Conservation (phyloP, 30 jellyfish, hydroid and myxozoan species). For the Catostylus mosaicus region DNA sequence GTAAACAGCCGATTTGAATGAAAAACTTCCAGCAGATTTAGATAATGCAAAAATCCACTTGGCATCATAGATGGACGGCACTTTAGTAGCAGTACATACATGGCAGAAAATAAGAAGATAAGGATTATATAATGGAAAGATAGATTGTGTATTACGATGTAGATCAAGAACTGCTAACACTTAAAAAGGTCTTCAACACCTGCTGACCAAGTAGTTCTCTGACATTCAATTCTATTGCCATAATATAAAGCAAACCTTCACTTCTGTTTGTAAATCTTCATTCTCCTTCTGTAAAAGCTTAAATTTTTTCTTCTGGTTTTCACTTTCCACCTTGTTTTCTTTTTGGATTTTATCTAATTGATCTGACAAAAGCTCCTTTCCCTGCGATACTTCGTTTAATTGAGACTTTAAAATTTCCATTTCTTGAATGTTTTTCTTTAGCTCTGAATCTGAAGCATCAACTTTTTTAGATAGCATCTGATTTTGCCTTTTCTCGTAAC, state of each 20-base stretch:
- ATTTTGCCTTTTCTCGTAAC: slow-evolving; percentile 43
- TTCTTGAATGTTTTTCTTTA: slow-evolving; percentile 34
- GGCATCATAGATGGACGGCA: too few relatives aligned
- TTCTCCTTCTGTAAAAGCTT: slow-evolving; percentile 25
- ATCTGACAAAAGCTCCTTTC: slow-evolving; percentile 46
- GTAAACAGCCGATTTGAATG: too few relatives aligned
- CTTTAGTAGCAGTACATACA: too few relatives aligned
- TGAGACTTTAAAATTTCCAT: slow-evolving; percentile 44
- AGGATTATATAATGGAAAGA: too few relatives aligned
- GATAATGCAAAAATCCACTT: too few relatives aligned
- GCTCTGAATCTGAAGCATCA: slow-evolving; percentile 31
- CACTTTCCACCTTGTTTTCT: slow-evolving; percentile 1
- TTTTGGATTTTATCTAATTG: slow-evolving; percentile 26
- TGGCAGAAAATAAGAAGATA: too few relatives aligned
- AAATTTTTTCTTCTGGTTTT: slow-evolving; percentile 18
- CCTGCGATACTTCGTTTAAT: slow-evolving; percentile 19
- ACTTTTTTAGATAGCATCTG: slow-evolving; percentile 30
- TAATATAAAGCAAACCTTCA: slow-evolving; percentile 29
- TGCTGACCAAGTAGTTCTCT: too few relatives aligned
- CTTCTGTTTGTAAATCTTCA: slow-evolving; percentile 22
- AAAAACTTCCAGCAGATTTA: too few relatives aligned
- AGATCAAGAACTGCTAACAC: too few relatives aligned
- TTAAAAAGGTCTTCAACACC: too few relatives aligned
- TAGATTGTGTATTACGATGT: too few relatives aligned
- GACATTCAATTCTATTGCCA: too few relatives aligned